Evolutionary conservation across 2,797 vertebrate species (phyloP).

Genomic region (Neosilurus hyrtlii): DNA sequence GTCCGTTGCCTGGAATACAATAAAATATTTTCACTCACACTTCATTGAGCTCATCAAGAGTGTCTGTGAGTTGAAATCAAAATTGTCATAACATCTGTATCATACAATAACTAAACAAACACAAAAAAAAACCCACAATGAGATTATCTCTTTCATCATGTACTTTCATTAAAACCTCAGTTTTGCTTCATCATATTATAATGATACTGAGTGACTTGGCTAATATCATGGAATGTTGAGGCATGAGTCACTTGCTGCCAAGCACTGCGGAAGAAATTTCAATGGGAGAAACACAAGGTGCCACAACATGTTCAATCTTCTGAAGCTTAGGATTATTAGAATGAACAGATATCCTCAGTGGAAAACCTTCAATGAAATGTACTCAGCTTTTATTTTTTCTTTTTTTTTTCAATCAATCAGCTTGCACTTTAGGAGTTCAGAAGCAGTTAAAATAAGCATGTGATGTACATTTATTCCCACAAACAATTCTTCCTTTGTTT

Average conservation of each 20-base stretch:
- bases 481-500: neutral
- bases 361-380: neutral
- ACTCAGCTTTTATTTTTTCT: neutral
- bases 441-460: neutral
- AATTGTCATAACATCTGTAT: neutral
- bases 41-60: too few relatives aligned
- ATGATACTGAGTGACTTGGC: neutral
- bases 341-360: neutral
- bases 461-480: neutral
- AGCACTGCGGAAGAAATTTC: neutral
- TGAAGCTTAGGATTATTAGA: neutral
- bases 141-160: neutral
- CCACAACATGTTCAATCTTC: slow-evolving; percentile 1
- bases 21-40: neutral
- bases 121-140: neutral
- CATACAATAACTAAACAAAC: neutral
- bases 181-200: neutral
- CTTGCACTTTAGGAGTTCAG: neutral
- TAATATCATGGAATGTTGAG: neutral
- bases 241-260: neutral
- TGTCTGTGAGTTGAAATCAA: neutral
- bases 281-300: neutral
- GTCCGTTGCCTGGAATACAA: too few relatives aligned
- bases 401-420: neutral
- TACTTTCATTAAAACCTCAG: neutral